phyloP scores from a whole-genome alignment of 2,888 invertebrate species.

The Xylota sylvarum region DNA sequence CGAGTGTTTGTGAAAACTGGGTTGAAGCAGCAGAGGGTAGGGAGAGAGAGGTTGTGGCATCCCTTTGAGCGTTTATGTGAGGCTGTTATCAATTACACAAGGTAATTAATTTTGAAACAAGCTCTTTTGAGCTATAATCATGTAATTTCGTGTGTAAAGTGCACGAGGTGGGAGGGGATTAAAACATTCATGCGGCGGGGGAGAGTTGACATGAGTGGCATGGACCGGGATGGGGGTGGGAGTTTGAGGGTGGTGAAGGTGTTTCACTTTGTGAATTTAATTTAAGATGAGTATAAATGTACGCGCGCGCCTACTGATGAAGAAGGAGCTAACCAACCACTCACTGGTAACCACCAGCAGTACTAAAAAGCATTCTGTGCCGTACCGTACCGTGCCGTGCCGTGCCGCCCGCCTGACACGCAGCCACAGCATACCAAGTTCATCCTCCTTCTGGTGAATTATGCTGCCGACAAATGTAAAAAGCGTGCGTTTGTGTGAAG shows the following conservation, averaged over 20 bases:
- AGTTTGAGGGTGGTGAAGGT: conserved; percentile 32
- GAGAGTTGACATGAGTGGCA: background rate
- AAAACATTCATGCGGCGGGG: conserved; percentile 9
- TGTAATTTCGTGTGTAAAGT: conserved; percentile 76
- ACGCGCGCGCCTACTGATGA: conserved; percentile 68
- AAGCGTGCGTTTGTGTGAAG: conserved; percentile 70
- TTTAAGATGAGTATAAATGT: conserved; percentile 73
- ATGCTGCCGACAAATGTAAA: conserved; percentile 73
- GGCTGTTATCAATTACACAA: conserved; percentile 77
- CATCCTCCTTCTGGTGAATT: conserved; percentile 60
- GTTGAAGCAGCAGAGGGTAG: conserved; percentile 21
- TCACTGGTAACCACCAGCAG: conserved; percentile 29
- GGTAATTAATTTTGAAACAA: conserved; percentile 78
- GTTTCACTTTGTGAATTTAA: conserved; percentile 75
- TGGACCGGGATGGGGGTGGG: background rate
- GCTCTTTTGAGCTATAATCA: conserved; percentile 75
- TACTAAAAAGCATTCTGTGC: conserved; percentile 29
- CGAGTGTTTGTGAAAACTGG: conserved; percentile 19
- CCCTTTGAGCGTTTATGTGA: conserved; percentile 77
- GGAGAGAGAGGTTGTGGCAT: conserved; percentile 61
- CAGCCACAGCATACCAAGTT: conserved; percentile 37
- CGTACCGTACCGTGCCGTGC: conserved; percentile 1
- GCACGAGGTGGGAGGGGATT: conserved; percentile 49
- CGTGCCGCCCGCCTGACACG: background rate
- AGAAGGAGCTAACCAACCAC: conserved; percentile 64